Conservation (phyloP, 2,888 invertebrate species). For the Acholoe squamosa region DNA sequence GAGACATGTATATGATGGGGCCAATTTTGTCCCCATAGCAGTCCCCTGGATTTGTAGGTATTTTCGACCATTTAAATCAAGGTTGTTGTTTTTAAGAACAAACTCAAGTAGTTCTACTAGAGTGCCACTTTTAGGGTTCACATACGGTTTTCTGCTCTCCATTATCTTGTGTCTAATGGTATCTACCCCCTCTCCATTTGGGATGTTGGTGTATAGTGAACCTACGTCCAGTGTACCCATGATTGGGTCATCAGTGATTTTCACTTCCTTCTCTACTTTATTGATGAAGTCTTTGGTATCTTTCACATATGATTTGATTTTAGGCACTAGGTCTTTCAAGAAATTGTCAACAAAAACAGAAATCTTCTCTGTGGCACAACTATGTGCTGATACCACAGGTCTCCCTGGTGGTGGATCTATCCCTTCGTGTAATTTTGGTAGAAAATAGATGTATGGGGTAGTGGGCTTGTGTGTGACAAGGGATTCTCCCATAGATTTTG, state of each 20-base stretch:
- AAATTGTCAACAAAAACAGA: background rate
- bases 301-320: background rate
- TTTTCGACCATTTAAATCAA: background rate
- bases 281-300: background rate
- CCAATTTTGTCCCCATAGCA: background rate
- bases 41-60: background rate
- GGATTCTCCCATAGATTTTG: too few species aligned
- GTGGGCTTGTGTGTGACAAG: background rate
- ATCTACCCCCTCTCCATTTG: background rate
- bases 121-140: background rate
- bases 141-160: background rate
- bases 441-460: background rate
- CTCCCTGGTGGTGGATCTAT: background rate
- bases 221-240: background rate
- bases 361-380: background rate
- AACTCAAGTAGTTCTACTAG: background rate
- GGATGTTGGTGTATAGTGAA: conserved; percentile 1
- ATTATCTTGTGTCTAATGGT: background rate
- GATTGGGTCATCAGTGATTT: too few species aligned
- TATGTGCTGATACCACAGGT: background rate
- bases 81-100: background rate
- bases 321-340: background rate
- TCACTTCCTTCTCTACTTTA: background rate
- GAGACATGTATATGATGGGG: background rate
- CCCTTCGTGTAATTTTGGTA: background rate